Conservation (phyloP, 2,113 vertebrate genomes). For the Vombatus ursinus region DNA sequence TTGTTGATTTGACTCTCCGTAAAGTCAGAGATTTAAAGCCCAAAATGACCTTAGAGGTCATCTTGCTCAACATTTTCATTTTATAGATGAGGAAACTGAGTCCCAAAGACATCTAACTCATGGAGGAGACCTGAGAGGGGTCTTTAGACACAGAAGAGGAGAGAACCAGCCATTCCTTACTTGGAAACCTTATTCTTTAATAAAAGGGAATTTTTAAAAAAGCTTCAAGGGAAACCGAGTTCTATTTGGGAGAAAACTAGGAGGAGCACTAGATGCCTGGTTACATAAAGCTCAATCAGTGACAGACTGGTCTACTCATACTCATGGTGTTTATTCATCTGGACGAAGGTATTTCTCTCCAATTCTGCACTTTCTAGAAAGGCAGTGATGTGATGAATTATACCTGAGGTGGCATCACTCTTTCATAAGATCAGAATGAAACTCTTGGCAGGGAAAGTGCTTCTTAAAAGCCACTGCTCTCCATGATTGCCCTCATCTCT, state of each 20-base stretch:
- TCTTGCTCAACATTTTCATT: not conserved
- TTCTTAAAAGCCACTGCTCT: constrained; percentile 72
- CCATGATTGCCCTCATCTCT: constrained; percentile 69
- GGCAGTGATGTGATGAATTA: constrained; percentile 70
- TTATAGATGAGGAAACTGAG: not conserved
- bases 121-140: not conserved
- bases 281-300: constrained; percentile 51
- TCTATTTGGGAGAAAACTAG: not conserved
- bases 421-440: constrained; percentile 69
- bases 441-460: constrained; percentile 72
- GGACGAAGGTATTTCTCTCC: constrained; percentile 70
- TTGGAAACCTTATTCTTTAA: not conserved
- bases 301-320: constrained; percentile 18
- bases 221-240: not conserved
- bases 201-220: not conserved
- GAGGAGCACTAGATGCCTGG: constrained; percentile 21
- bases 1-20: not conserved
- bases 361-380: constrained; percentile 72
- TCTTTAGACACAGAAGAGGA: not conserved
- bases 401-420: constrained; percentile 52
- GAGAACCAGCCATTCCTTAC: not conserved
- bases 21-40: not conserved
- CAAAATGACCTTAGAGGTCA: not conserved
- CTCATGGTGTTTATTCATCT: constrained; percentile 67
- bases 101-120: not conserved